Conservation (phyloP, 2,888 invertebrate genomes). For the Brachycybe producta region DNA sequence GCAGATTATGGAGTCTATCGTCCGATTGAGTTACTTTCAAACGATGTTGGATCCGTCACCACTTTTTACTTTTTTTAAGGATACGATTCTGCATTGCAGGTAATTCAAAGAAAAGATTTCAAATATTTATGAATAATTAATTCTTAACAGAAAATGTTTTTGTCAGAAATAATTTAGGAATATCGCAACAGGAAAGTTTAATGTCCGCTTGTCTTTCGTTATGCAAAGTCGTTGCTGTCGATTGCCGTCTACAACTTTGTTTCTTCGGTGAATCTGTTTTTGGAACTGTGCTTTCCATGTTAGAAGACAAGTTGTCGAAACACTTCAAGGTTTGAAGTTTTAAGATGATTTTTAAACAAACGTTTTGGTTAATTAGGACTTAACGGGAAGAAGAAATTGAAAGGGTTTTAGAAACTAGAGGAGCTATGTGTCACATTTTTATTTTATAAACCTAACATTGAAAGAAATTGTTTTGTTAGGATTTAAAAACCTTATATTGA, state of each 20-base stretch:
- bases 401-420: too few species aligned
- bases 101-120: not conserved
- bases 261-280: not conserved
- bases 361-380: too few species aligned
- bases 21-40: not conserved
- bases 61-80: not conserved
- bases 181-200: not conserved
- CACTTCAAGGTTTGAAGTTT: not conserved
- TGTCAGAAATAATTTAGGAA: not conserved
- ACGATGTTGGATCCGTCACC: not conserved
- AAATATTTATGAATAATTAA: not conserved
- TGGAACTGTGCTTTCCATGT: not conserved
- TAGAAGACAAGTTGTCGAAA: not conserved
- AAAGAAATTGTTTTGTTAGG: too few species aligned
- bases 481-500: too few species aligned
- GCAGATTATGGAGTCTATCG: not conserved
- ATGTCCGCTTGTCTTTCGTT: not conserved
- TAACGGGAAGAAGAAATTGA: too few species aligned
- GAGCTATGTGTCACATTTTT: too few species aligned
- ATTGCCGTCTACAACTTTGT: constrained; percentile 4
- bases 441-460: too few species aligned
- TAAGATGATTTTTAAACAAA: not conserved
- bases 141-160: not conserved
- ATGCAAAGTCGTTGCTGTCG: not conserved
- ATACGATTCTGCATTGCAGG: not conserved